phyloP scores from a whole-genome alignment of 2,113 vertebrate species.

The Anoura caudifer region DNA sequence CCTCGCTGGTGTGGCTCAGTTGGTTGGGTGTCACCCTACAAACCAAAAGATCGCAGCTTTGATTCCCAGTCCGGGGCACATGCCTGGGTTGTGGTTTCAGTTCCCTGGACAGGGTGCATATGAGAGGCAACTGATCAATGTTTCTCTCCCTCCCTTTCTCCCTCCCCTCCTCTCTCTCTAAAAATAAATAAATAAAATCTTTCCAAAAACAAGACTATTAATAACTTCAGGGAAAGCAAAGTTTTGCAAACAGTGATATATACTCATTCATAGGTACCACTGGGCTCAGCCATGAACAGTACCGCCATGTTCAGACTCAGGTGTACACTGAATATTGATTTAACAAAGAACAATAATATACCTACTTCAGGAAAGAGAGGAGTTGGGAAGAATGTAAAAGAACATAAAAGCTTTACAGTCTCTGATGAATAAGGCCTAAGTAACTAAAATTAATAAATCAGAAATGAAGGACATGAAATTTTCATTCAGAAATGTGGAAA shows the following conservation, averaged over 20 bases:
- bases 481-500: background rate
- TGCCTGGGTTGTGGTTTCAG: no score
- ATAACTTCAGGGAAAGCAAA: background rate
- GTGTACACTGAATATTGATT: background rate
- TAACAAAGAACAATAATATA: background rate
- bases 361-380: background rate
- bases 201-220: no score
- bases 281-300: background rate
- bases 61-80: no score
- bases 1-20: no score
- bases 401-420: background rate
- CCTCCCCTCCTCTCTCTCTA: no score
- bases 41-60: no score
- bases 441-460: background rate
- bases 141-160: no score
- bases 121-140: no score
- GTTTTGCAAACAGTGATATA: background rate
- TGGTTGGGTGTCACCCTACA: no score
- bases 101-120: no score
- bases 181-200: no score
- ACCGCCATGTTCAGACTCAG: background rate
- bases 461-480: background rate
- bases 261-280: fast-evolving
- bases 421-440: background rate
- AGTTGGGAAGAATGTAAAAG: background rate